Base-by-base conservation (phyloP, 1,140 invertebrate species). In the Papilio glaucus region DNA sequence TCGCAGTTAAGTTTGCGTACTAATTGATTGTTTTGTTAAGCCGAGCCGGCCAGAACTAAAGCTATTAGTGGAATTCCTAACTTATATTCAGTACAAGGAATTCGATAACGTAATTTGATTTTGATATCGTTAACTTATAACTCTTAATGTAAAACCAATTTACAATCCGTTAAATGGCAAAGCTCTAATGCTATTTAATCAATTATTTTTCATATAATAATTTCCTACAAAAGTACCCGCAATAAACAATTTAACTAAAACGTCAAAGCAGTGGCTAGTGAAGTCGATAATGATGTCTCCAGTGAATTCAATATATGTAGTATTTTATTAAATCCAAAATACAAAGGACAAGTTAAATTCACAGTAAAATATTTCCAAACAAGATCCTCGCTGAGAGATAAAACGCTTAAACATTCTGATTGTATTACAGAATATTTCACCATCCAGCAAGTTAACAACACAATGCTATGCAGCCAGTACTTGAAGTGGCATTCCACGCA, bases 21-120 rank as follows among this genome's bases (percentile, higher is more conserved):
- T 53, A 63, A 63, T 63, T 38, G 61, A 63, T 63, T 63, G 61
- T 63, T 63, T 63, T 63, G 61, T 39, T 37, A 10, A 63, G 33
- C 9, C 37, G 61, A 29, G 13, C 61, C 29, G 49, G 49, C 21
- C 49, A 24, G n/a, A 53, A 53, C 49, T 53, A 53, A 53, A 53
- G 49, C 49, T 53, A 53, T 53, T 53, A 53, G 21, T 8, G n/a
- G 21, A 53, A 53, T 45, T 49, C 18, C 49, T 10, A 53, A 53
- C 49, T 53, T 53, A 21, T 3, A 49, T 9, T 49, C 45, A 49
- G 12, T n/a, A 49, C 13, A 21, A 9, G 5, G 49, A 53, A 53
- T 53, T 26, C 49, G 49, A 53, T 53, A 53, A 53, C 12, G 9
- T 53, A 53, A 53, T 53, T 53, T 53, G 49, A 53, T 53, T 53